Evolutionary conservation across 2,797 vertebrate genomes (phyloP), one percentile per base, ranked within the genome.

Genomic region (Amniataba percoides): DNA sequence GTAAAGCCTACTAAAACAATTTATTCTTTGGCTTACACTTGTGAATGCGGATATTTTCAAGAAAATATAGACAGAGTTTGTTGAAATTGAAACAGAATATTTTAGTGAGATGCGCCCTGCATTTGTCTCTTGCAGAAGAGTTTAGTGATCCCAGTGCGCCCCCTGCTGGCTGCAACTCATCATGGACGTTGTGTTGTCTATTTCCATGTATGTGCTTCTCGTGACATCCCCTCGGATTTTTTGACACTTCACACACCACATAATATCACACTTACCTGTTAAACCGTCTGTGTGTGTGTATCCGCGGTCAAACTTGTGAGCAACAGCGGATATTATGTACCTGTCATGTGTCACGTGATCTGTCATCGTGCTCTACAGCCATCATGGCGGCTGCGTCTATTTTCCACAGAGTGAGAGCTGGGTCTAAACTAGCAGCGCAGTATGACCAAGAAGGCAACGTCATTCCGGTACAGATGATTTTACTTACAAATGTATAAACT

Each of bases 391-490:
- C 93, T 6, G 42, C 90, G 34, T 95, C 94, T 45, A 93, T 95
- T 0, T 96, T 96, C 67, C 93, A 94, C 73, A 92, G 94, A 84
- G 89, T 94, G 16, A 91, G 95, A 74, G 83, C 94, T 15, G 96
- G 95, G 0, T 96, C 95, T 0, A 96, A 92, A 83, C 80, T 95
- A 18, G 93, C 93, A 5, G 94, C 91, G 7, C 95, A 96, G 70
- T 95, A 95, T 46, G 95, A 96, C 68, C 95, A 96, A 13, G 95
- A 96, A 11, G 96, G 95, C 0, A 95, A 95, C 64, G 71, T 95
- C 6, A 95, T 96, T 3, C 94, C 95, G 95, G 95, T 96, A 81
- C 56, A 34, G 1, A 1, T 1, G 3, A 1, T 9, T 10, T 12
- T 0, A 13, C 2, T 4, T 7, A 2, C 2, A 1, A 0, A 12